Conservation (phyloP, 2,888 invertebrate genomes). For the Chromoteleia sp. region DNA sequence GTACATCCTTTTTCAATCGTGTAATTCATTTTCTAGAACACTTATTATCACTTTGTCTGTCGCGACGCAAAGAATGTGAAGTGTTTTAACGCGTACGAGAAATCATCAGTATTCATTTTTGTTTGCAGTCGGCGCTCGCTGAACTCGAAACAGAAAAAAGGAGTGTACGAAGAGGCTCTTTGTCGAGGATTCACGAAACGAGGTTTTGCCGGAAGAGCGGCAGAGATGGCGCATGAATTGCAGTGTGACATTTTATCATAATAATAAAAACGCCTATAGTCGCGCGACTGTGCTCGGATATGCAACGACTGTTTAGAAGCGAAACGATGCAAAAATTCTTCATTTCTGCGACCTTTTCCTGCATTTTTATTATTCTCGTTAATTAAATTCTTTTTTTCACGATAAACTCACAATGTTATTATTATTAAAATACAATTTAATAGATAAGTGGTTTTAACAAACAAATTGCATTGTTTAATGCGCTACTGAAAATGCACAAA, state of each 20-base stretch:
- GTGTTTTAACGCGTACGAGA: slow-evolving; percentile 21
- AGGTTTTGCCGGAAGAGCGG: slow-evolving; percentile 37
- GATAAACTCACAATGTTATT: no score
- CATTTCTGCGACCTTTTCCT: slow-evolving; percentile 3
- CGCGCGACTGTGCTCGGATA: not conserved
- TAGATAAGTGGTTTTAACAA: not conserved
- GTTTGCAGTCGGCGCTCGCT: slow-evolving; percentile 14
- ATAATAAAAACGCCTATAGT: slow-evolving; percentile 43
- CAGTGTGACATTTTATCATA: slow-evolving; percentile 49
- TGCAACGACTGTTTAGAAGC: slow-evolving; percentile 22
- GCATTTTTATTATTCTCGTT: slow-evolving; percentile 32
- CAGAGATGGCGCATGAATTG: slow-evolving; percentile 36
- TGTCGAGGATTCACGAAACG: slow-evolving; percentile 37
- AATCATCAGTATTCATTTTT: slow-evolving; percentile 19
- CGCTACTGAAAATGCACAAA: no score
- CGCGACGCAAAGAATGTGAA: slow-evolving; percentile 7
- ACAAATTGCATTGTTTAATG: not conserved
- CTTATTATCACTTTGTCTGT: slow-evolving; percentile 18
- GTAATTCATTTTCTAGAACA: slow-evolving; percentile 19
- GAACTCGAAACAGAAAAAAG: slow-evolving; percentile 31
- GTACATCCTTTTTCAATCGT: not conserved
- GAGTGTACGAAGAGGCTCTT: slow-evolving; percentile 20
- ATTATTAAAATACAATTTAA: not conserved
- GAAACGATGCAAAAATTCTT: slow-evolving; percentile 30
- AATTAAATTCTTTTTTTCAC: slow-evolving; percentile 33